A percentile compares a stretch with the other conserved stretches of the same genome.
phyloP scores from a whole-genome alignment of 2,113 vertebrate species.

The Bothrops jararaca region DNA sequence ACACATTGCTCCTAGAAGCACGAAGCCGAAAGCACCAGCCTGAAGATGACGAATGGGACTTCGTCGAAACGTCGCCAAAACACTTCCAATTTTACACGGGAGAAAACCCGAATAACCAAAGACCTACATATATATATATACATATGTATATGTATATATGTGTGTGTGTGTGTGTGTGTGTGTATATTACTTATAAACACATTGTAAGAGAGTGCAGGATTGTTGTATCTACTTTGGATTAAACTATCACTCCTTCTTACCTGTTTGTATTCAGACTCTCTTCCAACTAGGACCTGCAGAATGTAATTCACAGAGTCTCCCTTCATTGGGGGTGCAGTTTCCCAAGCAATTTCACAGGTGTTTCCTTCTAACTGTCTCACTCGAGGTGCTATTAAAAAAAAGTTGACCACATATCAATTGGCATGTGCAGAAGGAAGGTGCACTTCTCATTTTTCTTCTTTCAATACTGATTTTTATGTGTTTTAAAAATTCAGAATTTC shows the following conservation, averaged over 20 bases:
- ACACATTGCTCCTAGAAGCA: too few relatives aligned
- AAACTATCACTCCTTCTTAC: constrained; percentile 62
- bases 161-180: too few relatives aligned
- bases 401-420: background rate
- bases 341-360: constrained; percentile 91
- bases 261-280: constrained; percentile 97
- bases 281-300: constrained; percentile 91
- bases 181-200: background rate
- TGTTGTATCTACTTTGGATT: background rate
- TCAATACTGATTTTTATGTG: background rate
- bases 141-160: too few relatives aligned
- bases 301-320: constrained; percentile 90
- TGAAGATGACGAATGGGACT: too few relatives aligned
- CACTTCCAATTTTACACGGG: too few relatives aligned
- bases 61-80: too few relatives aligned
- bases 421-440: background rate
- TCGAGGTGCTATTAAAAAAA: constrained; percentile 81
- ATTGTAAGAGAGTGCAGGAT: too few relatives aligned
- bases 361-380: constrained; percentile 93
- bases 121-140: too few relatives aligned
- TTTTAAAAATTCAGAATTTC: background rate
- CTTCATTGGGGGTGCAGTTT: constrained; percentile 90
- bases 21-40: too few relatives aligned
- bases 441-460: background rate
- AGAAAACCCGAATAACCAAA: too few relatives aligned